Evolutionary conservation across 2,113 vertebrate genomes (phyloP).

Genomic region (Brachyhypopomus occidentalis): DNA sequence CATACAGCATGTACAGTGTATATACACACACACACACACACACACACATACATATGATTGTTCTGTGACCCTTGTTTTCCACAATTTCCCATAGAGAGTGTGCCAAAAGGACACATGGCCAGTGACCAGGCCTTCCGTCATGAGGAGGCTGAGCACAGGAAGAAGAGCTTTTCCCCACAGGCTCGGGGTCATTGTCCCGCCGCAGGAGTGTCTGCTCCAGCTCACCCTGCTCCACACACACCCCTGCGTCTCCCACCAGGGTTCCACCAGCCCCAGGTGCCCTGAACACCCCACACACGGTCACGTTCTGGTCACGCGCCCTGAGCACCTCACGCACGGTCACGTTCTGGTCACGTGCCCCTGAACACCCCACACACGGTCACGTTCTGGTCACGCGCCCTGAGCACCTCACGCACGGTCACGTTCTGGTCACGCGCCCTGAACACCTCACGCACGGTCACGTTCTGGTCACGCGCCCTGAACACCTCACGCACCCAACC

Average conservation of each 20-base stretch:
- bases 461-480: too few species aligned
- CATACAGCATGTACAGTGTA: too few species aligned
- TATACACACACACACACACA: too few species aligned
- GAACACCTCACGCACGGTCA: too few species aligned
- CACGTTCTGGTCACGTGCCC: too few species aligned
- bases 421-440: too few species aligned
- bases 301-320: background rate
- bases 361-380: too few species aligned
- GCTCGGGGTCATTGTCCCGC: background rate
- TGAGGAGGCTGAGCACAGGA: background rate
- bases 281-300: background rate
- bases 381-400: too few species aligned
- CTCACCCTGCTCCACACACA: background rate
- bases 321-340: too few species aligned
- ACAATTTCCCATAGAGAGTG: background rate
- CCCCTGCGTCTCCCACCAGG: constrained; percentile 12
- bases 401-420: too few species aligned
- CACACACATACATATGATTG: too few species aligned
- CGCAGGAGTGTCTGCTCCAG: background rate
- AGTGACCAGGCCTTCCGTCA: background rate
- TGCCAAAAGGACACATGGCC: constrained; percentile 13
- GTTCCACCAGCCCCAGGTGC: constrained; percentile 25
- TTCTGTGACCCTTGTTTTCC: constrained; percentile 9
- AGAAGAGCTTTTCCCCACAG: constrained; percentile 5
- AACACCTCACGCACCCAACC: too few species aligned